Conservation (phyloP, 2,113 vertebrate genomes). For the Xerus inauris region DNA sequence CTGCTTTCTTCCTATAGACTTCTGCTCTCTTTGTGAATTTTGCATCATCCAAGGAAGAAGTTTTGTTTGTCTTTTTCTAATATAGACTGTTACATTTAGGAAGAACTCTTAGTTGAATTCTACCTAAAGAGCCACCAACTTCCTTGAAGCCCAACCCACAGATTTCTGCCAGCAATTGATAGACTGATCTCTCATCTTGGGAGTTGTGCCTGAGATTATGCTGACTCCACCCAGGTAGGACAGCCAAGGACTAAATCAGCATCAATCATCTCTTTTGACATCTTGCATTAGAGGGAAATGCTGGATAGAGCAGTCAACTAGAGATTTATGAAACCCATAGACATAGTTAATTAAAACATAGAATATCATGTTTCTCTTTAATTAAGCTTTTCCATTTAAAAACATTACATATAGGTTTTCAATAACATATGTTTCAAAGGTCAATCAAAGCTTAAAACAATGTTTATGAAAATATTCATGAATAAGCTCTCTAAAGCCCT, state of each 20-base stretch:
- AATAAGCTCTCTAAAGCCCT: not conserved
- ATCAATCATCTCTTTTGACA: not conserved
- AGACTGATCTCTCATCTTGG: not conserved
- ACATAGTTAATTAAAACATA: not conserved
- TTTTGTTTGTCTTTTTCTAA: not conserved
- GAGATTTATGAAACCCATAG: not conserved
- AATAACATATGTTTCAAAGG: not conserved
- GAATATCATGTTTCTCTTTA: not conserved
- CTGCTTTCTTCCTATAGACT: not conserved
- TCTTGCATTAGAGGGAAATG: not conserved
- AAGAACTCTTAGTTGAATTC: not conserved
- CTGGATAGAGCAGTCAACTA: not conserved
- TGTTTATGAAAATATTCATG: not conserved
- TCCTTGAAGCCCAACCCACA: not conserved
- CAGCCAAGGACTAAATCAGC: not conserved
- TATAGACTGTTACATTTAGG: not conserved
- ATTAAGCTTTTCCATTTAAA: not conserved
- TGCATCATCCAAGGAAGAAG: not conserved
- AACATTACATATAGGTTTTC: not conserved
- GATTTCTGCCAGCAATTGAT: not conserved
- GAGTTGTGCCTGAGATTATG: not conserved
- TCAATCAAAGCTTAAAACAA: conserved; percentile 35
- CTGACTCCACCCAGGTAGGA: not conserved
- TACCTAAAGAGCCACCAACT: not conserved
- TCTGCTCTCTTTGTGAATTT: not conserved